Evolutionary conservation across 2,113 vertebrate genomes (phyloP).

Genomic region (Lota lota): DNA sequence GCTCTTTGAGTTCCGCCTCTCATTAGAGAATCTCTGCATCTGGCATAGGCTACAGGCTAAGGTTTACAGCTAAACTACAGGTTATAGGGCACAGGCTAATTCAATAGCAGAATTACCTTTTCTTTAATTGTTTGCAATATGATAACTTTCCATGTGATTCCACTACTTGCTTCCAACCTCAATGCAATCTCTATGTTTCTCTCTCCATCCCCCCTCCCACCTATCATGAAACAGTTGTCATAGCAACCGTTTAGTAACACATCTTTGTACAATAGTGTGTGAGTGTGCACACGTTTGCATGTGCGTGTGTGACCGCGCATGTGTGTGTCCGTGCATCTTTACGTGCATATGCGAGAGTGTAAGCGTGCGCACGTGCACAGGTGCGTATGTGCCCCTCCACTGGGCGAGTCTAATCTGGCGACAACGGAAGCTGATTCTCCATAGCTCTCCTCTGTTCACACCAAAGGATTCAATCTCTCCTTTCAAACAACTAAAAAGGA

Average conservation of each 20-base stretch:
- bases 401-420: conserved; percentile 18
- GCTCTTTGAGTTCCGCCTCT: no score
- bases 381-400: no score
- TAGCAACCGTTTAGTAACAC: conserved; percentile 70
- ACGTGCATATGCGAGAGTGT: conserved; percentile 1
- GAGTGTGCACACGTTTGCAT: not conserved
- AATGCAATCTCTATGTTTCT: not conserved
- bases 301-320: conserved; percentile 4
- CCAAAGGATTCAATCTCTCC: conserved; percentile 40
- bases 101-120: conserved; percentile 44
- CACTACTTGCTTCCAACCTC: not conserved
- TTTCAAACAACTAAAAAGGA: conserved; percentile 27
- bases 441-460: conserved; percentile 57
- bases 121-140: not conserved
- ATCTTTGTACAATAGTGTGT: conserved; percentile 37
- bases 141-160: conserved; percentile 32
- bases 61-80: no score
- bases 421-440: conserved; percentile 43
- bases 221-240: conserved; percentile 56
- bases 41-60: no score
- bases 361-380: not conserved
- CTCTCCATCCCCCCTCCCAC: conserved; percentile 2
- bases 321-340: conserved; percentile 4
- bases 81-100: conserved; percentile 11
- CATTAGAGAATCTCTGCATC: no score